These are phyloP conservation scores for Nibea coibor DNA, from an alignment of 2,113 vertebrate species.

Conservation along the genomic window DNA sequence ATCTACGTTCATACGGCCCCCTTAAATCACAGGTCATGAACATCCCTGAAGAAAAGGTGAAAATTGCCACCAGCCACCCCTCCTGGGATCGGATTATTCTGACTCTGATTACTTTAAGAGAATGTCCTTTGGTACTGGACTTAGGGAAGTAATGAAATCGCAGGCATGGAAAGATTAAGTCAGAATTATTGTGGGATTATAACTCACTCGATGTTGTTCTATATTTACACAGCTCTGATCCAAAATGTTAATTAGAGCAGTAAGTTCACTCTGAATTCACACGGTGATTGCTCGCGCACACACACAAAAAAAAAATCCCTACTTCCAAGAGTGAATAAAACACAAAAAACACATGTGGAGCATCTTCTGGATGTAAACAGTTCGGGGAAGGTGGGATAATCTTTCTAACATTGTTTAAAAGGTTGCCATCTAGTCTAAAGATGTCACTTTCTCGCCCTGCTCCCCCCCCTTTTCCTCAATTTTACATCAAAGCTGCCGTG, in stretches of 20 bases:
- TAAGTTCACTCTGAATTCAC: conserved; percentile 53
- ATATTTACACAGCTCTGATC: conserved; percentile 64
- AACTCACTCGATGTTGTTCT: conserved; percentile 60
- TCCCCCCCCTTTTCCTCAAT: conserved; percentile 23
- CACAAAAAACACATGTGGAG: conserved; percentile 32
- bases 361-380: conserved; percentile 41
- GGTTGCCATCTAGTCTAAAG: conserved; percentile 36
- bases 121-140: conserved; percentile 60
- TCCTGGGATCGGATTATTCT: conserved; percentile 59
- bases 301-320: neutral
- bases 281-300: conserved; percentile 33
- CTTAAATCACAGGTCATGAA: neutral
- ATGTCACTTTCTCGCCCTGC: conserved; percentile 26
- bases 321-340: conserved; percentile 51
- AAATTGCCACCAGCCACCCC: conserved; percentile 41
- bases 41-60: conserved; percentile 19
- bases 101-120: conserved; percentile 70
- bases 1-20: conserved; percentile 18
- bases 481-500: conserved; percentile 61
- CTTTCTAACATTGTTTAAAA: conserved; percentile 26
- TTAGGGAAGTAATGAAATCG: conserved; percentile 74
- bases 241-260: conserved; percentile 56
- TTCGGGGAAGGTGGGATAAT: conserved; percentile 34
- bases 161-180: conserved; percentile 74
- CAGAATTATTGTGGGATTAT: conserved; percentile 76